Evolutionary conservation across 1,140 invertebrate species (phyloP).

Genomic region (Laupala kohalensis): DNA sequence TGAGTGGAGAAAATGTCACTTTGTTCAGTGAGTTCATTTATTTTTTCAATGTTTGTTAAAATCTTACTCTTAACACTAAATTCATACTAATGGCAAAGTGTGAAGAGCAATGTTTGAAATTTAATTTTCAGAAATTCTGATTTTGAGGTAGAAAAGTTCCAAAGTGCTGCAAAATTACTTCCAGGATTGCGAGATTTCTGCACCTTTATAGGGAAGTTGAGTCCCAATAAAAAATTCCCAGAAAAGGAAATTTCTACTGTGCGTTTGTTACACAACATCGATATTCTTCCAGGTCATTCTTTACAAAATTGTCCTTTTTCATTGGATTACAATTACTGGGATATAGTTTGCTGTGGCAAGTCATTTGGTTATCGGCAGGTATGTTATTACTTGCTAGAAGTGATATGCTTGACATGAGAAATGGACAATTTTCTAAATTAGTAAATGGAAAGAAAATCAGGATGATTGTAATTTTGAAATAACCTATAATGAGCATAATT

Average conservation of each 20-base stretch:
- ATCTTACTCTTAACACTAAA: too few relatives aligned
- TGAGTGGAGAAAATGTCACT: constrained; percentile 35
- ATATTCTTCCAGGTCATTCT: constrained; percentile 21
- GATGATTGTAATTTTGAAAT: too few relatives aligned
- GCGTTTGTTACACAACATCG: constrained; percentile 15
- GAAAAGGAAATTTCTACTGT: constrained; percentile 27
- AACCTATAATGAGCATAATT: too few relatives aligned
- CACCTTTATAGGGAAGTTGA: constrained; percentile 37
- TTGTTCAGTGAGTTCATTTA: constrained; percentile 28
- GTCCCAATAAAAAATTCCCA: constrained; percentile 23
- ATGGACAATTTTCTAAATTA: too few relatives aligned
- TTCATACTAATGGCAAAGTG: too few relatives aligned
- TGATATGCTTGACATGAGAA: too few relatives aligned
- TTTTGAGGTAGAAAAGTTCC: constrained; percentile 44
- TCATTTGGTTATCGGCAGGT: constrained; percentile 27
- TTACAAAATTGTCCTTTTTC: constrained; percentile 28
- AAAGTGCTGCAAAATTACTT: constrained; percentile 38
- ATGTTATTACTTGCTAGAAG: too few relatives aligned
- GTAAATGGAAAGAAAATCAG: too few relatives aligned
- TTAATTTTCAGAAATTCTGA: constrained; percentile 31
- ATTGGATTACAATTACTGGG: constrained; percentile 44
- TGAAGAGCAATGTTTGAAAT: neutral
- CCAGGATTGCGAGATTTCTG: constrained; percentile 52
- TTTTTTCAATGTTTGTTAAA: too few relatives aligned
- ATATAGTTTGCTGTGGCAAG: constrained; percentile 42